Base-by-base conservation (phyloP, 2,797 vertebrate species). In the Fringilla coelebs region DNA sequence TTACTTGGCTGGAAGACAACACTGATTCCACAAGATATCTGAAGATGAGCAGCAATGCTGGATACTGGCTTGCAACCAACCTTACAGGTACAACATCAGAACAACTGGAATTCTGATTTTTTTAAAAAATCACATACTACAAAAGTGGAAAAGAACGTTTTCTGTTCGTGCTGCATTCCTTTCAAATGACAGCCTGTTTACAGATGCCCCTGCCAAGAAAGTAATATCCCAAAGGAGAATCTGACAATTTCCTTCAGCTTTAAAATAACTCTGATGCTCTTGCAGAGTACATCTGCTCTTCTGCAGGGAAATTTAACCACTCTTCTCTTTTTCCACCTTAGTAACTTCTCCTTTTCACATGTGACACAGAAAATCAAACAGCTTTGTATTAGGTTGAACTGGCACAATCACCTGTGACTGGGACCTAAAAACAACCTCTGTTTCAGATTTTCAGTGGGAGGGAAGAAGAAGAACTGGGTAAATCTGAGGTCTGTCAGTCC, bases 181-280 rank as follows among this genome's bases (percentile, higher is more conserved):
- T 94, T 86, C 80, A 93, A 91, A 91, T 90, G 90, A 95, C 83
- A 93, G 88, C 58, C 74, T 93, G 75, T 89, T 96, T 90, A 94
- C 81, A 90, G 81, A 93, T 68, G 68, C 57, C 81, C 74, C 77
- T 94, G 89, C 84, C 93, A 96, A 93, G 92, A 80, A 95, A 95
- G 92, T 77, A 93, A 85, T 58, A 96, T 65, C 86, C 84, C 89
- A 96, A 92, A 90, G 49, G 84, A 93, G 90, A 92, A 92, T 82
- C 16, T 85, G 67, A 93, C 86, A 61, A 93, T 89, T 95, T 95
- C 88, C 86, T 95, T 94, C 86, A 87, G 77, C 63, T 94, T 95
- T 80, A 87, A 93, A 94, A 82, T 82, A 90, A 90, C 81, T 67
- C 85, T 31, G 71, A 95, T 82, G 63, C 46, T 87, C 75, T 66